A percentile compares a stretch with the other conserved stretches of the same genome.
These are phyloP conservation scores for Alcis repandata DNA, from an alignment of 2,888 invertebrate genomes.

Conservation along the genomic window DNA sequence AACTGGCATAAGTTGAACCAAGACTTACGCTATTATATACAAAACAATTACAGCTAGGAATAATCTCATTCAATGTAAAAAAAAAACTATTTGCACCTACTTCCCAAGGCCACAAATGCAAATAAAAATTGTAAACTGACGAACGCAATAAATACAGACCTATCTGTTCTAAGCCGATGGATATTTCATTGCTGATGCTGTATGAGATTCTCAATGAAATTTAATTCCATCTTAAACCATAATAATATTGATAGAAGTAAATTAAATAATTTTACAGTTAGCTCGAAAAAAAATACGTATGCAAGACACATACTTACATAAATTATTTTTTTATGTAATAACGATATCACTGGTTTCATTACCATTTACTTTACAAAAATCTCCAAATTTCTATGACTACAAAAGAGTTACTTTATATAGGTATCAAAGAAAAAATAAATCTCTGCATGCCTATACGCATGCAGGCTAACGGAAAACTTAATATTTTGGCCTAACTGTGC, in stretches of 20 bases:
- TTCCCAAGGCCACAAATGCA: constrained; percentile 71
- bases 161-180: constrained; percentile 35
- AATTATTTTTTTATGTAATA: too few relatives aligned
- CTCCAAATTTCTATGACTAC: background rate
- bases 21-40: constrained; percentile 77
- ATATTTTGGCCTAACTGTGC: constrained; percentile 10
- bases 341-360: too few relatives aligned
- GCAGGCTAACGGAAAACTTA: background rate
- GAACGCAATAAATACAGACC: constrained; percentile 8
- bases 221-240: constrained; percentile 47
- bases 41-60: constrained; percentile 74
- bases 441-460: background rate
- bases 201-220: constrained; percentile 67
- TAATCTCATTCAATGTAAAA: constrained; percentile 83
- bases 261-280: background rate
- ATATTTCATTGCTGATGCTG: constrained; percentile 44
- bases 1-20: constrained; percentile 72
- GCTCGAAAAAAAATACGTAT: background rate
- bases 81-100: constrained; percentile 62
- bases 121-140: constrained; percentile 22
- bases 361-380: too few relatives aligned
- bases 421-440: background rate
- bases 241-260: background rate
- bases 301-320: too few relatives aligned
- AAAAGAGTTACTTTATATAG: background rate